phyloP scores from a whole-genome alignment of 2,113 vertebrate species.

The Notechis scutatus region DNA sequence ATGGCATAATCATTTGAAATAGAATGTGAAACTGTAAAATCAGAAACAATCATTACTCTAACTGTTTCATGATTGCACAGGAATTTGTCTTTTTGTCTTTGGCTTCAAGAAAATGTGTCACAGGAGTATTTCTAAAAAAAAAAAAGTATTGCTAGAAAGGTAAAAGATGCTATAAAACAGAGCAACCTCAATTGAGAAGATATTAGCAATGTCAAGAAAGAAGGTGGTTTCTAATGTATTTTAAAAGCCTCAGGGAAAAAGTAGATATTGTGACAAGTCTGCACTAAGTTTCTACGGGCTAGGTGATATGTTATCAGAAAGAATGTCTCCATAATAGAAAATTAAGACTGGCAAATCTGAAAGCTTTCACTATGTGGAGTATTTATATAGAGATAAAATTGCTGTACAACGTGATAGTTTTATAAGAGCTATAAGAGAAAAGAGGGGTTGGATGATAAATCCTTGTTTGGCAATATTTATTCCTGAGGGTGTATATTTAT shows the following conservation, averaged over 20 bases:
- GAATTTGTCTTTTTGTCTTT: slow-evolving; percentile 33
- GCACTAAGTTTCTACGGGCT: slow-evolving; percentile 18
- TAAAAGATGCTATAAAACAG: slow-evolving; percentile 24
- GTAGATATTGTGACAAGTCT: slow-evolving; percentile 32
- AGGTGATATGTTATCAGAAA: slow-evolving; percentile 15
- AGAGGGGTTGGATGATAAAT: background rate
- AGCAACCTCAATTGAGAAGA: slow-evolving; percentile 14
- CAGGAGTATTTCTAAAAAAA: slow-evolving; percentile 40
- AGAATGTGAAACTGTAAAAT: slow-evolving; percentile 38
- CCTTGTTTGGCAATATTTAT: background rate
- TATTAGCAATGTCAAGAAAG: slow-evolving; percentile 33
- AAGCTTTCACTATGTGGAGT: background rate
- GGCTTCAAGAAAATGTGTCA: slow-evolving; percentile 35
- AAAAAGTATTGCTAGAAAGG: slow-evolving; percentile 39
- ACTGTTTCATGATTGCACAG: slow-evolving; percentile 4
- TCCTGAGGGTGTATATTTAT: background rate
- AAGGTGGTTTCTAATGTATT: slow-evolving; percentile 42
- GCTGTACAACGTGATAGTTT: background rate
- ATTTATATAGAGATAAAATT: background rate
- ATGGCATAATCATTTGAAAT: slow-evolving; percentile 49
- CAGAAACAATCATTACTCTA: slow-evolving; percentile 33
- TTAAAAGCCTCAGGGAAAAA: slow-evolving; percentile 26
- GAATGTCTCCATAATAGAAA: background rate
- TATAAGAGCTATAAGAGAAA: background rate
- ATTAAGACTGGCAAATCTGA: slow-evolving; percentile 14